phyloP scores from a whole-genome alignment of 2,797 vertebrate genomes.

The Eptatretus atami region DNA sequence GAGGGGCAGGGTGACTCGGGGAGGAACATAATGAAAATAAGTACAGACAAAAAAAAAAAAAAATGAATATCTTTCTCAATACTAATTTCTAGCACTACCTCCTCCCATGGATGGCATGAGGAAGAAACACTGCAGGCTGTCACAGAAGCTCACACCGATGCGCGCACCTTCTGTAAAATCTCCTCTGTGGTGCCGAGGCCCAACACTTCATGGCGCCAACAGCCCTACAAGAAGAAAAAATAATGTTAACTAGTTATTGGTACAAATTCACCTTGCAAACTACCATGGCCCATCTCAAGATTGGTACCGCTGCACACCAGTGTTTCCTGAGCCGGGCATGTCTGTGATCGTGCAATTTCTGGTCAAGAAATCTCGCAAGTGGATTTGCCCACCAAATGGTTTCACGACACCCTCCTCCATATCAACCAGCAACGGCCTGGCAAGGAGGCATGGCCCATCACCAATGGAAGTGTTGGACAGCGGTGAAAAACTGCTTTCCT shows the following conservation, averaged over 20 bases:
- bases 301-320: slow-evolving; percentile 25
- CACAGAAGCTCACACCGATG: slow-evolving; percentile 49
- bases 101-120: slow-evolving; percentile 90
- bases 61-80: neutral
- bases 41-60: too few relatives aligned
- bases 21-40: too few relatives aligned
- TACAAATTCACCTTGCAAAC: slow-evolving; percentile 5
- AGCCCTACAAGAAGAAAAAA: slow-evolving; percentile 27
- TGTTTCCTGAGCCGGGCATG: slow-evolving; percentile 88
- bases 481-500: too few relatives aligned
- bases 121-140: slow-evolving; percentile 81
- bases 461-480: too few relatives aligned
- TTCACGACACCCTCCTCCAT: slow-evolving; percentile 93
- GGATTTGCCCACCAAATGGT: slow-evolving; percentile 61
- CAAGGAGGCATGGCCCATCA: neutral
- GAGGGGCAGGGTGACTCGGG: slow-evolving; percentile 6
- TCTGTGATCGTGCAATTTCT: slow-evolving; percentile 70
- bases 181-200: slow-evolving; percentile 32
- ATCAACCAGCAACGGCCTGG: slow-evolving; percentile 82
- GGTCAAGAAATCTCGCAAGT: slow-evolving; percentile 58
- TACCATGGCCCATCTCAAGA: slow-evolving; percentile 9
- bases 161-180: slow-evolving; percentile 52
- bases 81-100: slow-evolving; percentile 22
- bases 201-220: slow-evolving; percentile 46
- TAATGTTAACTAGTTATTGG: neutral